Evolutionary conservation across 2,888 invertebrate genomes (phyloP), one percentile per base, ranked within the genome.

Genomic region (Pristionchus exspectatus): DNA sequence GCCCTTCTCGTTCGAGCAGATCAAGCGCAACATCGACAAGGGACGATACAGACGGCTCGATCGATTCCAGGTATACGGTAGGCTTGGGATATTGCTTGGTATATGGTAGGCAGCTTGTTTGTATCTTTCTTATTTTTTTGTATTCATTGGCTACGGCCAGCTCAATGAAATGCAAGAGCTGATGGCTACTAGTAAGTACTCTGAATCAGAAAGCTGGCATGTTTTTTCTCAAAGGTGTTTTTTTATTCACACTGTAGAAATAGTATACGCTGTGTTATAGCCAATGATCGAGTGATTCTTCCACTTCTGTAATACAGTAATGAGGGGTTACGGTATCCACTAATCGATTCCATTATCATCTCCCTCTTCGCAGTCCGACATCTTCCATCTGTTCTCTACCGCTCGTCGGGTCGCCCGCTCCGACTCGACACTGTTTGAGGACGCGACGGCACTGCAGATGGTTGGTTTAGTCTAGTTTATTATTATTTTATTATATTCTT

Each of bases 401-500:
- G 98, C 98, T 0, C 96, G 99, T 4, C 97, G 97, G 90, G 96
- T 98, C 0, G 97, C 98, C 0, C 96, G 98, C 24, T 97, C 97
- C 0, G 98, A 98, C 96, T 98, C 98, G 5, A 95, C 95, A 95
- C 97, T 98, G 83, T 99, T 98, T 96, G 98, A 98, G 95, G 99
- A 99, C 95, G 97, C 98, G 0, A 97, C 98, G 56, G 98, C 98
- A 94, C 96, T 99, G 87, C 98, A 99, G 95, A 81, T 50, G 81
- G 77, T 77, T 0, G 2, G 74, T 66, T 50, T 50, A 50, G 3
- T 50, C 9, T 50, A 50, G 3, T 50, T 50, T 7, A 7, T 50
- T 50, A 50, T 12, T 50, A 7, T 50, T 50, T 38, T 38, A 38
- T 38, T n/a, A n/a, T n/a, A n/a, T n/a, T n/a, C n/a, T n/a, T n/a